Base-by-base conservation (phyloP, 2,113 vertebrate genomes). In the Hypomesus transpacificus region DNA sequence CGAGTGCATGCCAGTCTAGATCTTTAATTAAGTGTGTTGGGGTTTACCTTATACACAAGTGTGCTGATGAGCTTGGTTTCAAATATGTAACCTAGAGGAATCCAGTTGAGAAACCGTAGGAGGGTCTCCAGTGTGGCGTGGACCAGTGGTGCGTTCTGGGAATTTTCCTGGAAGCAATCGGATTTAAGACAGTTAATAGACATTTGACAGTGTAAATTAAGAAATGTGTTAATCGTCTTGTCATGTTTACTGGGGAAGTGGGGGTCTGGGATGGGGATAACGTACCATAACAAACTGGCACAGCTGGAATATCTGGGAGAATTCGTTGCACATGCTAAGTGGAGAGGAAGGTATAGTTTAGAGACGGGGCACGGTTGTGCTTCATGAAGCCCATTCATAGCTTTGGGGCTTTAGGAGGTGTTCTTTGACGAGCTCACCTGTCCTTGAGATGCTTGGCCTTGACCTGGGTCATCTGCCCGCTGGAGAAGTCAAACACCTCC, bases 61-160 rank as follows among this genome's bases (percentile, higher is more conserved):
- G 97, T 99, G 92, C 97, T 99, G 89, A 99, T 99, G 84, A 99
- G 90, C 86, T 99, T 99, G 75, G 97, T 99, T 90, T 99, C 97
- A 91, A 99, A 99, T 86, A 99, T 99, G 86, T 99, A 99, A 52
- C 97, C 97, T 80, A 99, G 89, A 28, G 97, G 97, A 92, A 99
- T 99, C 97, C 97, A 99, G 91, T 99, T 99, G 70, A 99, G 93
- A 86, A 99, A 99, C 85, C 97, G 94, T 20, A 99, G 90, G 70
- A 99, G 91, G 0, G 97, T 99, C 90, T 99, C 97, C 88, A 99
- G 90, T 24, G 97, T 99, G 53, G 97, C 97, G 61, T 98, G 96
- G 79, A 99, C 96, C 88, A 99, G 92, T 3, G 97, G 96, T 75
- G 97, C 97, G 70, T 99, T 99, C 89, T 99, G 97, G 69, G 97